Evolutionary conservation across 1,140 invertebrate genomes (phyloP).

Genomic region (Pissodes strobi): DNA sequence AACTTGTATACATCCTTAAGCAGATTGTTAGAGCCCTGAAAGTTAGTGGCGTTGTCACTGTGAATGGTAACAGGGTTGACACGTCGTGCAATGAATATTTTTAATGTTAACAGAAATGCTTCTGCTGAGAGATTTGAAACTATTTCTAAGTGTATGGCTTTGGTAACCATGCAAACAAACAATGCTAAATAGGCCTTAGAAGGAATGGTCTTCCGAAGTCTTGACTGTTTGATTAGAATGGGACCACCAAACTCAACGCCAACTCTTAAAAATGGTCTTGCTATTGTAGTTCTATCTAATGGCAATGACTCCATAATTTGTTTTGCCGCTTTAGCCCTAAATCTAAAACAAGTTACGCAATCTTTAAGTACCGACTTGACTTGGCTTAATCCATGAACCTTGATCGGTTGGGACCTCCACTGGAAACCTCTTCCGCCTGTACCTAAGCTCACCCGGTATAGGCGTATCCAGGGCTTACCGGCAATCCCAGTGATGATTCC

Average conservation of each 20-base stretch:
- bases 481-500: no score
- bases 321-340: background rate
- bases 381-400: background rate
- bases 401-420: no score
- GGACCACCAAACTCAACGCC: constrained; percentile 48
- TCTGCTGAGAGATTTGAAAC: background rate
- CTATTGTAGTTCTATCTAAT: constrained; percentile 9
- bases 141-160: constrained; percentile 1
- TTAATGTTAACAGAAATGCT: background rate
- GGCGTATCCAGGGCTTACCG: no score
- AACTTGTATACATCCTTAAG: background rate
- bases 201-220: background rate
- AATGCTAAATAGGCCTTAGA: background rate
- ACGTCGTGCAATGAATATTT: constrained; percentile 41
- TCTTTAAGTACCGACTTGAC: background rate
- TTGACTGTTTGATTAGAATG: background rate
- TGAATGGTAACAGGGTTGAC: constrained; percentile 41
- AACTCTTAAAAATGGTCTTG: constrained; percentile 36
- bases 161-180: constrained; percentile 4
- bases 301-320: constrained; percentile 22
- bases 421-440: no score
- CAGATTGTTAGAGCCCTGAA: constrained; percentile 37
- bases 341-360: constrained; percentile 1
- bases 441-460: no score
- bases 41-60: no score